Evolutionary conservation across 30 jellyfish, hydroid and myxozoan genomes (phyloP).

Genomic region (Hydra vulgaris): DNA sequence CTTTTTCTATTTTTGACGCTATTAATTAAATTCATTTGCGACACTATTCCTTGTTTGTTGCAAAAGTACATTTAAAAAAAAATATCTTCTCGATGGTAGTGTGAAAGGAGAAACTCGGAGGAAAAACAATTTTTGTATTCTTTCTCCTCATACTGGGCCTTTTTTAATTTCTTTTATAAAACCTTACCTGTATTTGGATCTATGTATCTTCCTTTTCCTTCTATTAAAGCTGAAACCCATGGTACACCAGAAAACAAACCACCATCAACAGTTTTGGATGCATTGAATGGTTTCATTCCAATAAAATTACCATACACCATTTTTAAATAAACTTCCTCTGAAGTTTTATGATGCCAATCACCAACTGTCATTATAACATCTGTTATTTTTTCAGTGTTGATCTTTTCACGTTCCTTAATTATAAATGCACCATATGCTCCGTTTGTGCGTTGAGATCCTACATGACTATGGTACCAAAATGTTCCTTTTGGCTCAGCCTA

Average conservation of each 20-base stretch:
- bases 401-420: constrained; percentile 64
- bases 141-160: too few species aligned
- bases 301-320: constrained; percentile 68
- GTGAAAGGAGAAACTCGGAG: too few species aligned
- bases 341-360: constrained; percentile 96
- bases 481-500: constrained; percentile 94
- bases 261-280: constrained; percentile 76
- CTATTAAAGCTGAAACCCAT: constrained; percentile 85
- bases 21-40: too few species aligned
- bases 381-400: constrained; percentile 30
- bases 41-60: too few species aligned
- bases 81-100: too few species aligned
- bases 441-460: constrained; percentile 83
- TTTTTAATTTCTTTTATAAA: too few species aligned
- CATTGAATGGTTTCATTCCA: constrained; percentile 28
- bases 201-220: constrained; percentile 71
- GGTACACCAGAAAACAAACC: constrained; percentile 83
- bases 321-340: constrained; percentile 67
- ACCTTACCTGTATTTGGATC: constrained; percentile 66
- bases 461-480: constrained; percentile 93
- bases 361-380: constrained; percentile 88
- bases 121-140: neutral
- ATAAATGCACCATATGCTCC: constrained; percentile 88
- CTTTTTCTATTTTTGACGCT: too few species aligned
- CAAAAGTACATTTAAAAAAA: too few species aligned